Evolutionary conservation across 2,113 vertebrate species (phyloP).

Genomic region (Hydrochoerus hydrochaeris): DNA sequence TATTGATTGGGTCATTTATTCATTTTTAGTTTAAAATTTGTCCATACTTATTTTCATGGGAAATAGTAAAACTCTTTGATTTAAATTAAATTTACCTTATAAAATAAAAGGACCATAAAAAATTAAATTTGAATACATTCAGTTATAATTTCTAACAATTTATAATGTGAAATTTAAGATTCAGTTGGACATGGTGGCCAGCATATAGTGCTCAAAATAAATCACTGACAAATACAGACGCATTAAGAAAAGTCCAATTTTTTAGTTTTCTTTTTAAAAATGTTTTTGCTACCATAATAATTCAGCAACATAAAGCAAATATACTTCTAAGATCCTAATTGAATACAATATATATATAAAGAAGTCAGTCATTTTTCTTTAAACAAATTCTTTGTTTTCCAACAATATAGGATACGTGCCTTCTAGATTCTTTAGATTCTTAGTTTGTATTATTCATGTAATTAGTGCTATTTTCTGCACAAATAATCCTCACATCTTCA

Average conservation of each 20-base stretch:
- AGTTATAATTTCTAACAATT: neutral
- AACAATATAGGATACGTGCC: neutral
- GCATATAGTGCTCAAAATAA: neutral
- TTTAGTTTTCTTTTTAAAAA: neutral
- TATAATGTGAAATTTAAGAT: constrained; percentile 32
- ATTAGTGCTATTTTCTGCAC: constrained; percentile 22
- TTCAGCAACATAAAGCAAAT: neutral
- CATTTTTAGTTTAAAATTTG: constrained; percentile 34
- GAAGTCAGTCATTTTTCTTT: neutral
- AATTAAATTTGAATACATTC: constrained; percentile 21
- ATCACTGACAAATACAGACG: neutral
- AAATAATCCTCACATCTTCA: neutral
- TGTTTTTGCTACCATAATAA: neutral
- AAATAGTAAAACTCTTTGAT: constrained; percentile 29
- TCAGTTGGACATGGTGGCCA: neutral
- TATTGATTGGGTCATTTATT: neutral
- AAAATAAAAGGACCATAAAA: neutral
- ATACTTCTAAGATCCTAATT: neutral
- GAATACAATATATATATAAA: constrained; percentile 24
- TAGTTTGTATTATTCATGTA: constrained; percentile 36
- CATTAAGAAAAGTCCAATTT: neutral
- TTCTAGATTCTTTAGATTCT: constrained; percentile 2
- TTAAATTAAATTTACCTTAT: neutral
- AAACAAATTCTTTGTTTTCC: neutral
- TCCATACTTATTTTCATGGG: neutral